Base-by-base conservation (phyloP, 1,140 invertebrate species). In the Pseudomyrmex cubaensis region DNA sequence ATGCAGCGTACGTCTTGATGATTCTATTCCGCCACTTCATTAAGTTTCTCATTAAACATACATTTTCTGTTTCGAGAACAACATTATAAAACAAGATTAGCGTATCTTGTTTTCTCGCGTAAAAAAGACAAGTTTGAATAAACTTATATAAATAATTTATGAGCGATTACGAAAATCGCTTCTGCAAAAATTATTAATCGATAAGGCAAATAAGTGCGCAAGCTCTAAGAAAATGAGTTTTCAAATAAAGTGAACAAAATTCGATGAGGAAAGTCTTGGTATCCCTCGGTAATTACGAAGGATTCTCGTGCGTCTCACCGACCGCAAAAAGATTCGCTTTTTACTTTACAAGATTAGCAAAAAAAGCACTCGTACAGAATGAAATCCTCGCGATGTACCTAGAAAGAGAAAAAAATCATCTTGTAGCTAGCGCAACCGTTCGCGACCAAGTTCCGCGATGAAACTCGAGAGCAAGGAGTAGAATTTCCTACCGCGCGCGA, bases 361-460 rank as follows among this genome's bases (percentile, higher is more conserved):
- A 70, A 76, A 54, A 59, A 61, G 54, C 56, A 72, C 76, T 72
- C 66, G 66, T 59, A 59, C 76, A 80, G 35, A 50, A 80, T 80
- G 76, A 80, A 80, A 80, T 80, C 76, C 76, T 70, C 54, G 66
- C 66, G n/a, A 78, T 69, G 64, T 50, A 80, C 10, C 50, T 35
- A 35, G 35, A 52, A 13, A 52, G 70, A 80, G 70, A 80, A 77
- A 77, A 20, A 20, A 54, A 72, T 80, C 66, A 59, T 66, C 54
- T 80, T 22, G 76, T 56, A 80, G 54, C 64, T 15, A 8, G 54
- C 35, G 35, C 35, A 35, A 7, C 35, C 35, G 35, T 8, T 35
- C 25, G 74, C 67, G 72, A 87, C 78, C 85, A 82, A 83, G 78
- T 87, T 87, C 77, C 66, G 10, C 66, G 66, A 76, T 69, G 85